These are phyloP conservation scores for Cyanoramphus novaezelandiae DNA, from an alignment of 2,113 vertebrate species.

Conservation along the genomic window DNA sequence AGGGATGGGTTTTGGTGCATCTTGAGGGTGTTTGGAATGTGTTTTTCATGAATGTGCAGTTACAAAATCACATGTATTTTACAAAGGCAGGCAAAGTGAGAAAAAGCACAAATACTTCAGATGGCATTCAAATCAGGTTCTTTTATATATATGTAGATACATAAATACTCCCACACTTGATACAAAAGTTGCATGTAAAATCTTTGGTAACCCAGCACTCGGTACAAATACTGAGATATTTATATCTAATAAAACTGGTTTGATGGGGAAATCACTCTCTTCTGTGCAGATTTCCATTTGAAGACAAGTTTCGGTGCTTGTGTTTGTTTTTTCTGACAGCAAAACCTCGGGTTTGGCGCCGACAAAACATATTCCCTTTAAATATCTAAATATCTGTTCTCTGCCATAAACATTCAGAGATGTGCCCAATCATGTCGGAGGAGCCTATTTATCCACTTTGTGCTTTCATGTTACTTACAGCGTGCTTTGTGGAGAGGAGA, in stretches of 20 bases:
- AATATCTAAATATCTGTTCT: constrained; percentile 64
- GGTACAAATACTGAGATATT: constrained; percentile 75
- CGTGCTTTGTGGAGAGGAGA: not conserved
- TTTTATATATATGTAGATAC: constrained; percentile 13
- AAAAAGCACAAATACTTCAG: not conserved
- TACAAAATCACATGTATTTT: not conserved
- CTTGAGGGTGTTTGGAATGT: not conserved
- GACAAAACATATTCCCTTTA: constrained; percentile 47
- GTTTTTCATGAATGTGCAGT: not conserved
- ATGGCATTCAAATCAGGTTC: constrained; percentile 48
- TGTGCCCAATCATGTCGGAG: constrained; percentile 57
- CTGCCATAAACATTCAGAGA: constrained; percentile 30
- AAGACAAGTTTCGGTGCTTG: constrained; percentile 71
- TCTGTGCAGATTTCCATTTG: constrained; percentile 52
- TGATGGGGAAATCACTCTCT: constrained; percentile 72
- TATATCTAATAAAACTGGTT: constrained; percentile 79
- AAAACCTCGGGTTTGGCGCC: constrained; percentile 68
- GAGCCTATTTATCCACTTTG: constrained; percentile 9
- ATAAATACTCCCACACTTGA: constrained; percentile 64
- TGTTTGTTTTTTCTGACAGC: constrained; percentile 68
- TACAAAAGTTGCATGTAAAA: constrained; percentile 66
- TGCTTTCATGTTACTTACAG: constrained; percentile 25
- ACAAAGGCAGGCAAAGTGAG: not conserved
- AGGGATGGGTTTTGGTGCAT: not conserved
- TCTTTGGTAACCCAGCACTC: constrained; percentile 60